Conservation (phyloP, 1,140 invertebrate genomes). For the Drosophila ohnishii region DNA sequence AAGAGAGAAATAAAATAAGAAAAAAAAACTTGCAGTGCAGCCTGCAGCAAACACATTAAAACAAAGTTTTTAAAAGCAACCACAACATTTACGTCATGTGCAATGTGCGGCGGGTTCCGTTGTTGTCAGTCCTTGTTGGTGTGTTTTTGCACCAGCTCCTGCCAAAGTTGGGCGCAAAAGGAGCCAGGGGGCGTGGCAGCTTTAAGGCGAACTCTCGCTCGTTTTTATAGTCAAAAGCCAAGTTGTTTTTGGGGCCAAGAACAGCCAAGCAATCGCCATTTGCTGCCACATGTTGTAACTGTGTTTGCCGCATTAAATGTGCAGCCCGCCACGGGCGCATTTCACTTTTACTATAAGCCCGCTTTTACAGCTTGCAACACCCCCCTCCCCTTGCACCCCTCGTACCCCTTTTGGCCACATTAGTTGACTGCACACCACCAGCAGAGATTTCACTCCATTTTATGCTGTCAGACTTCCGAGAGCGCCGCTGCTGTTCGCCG, state of each 20-base stretch:
- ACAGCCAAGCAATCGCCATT: constrained; percentile 56
- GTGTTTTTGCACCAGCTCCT: constrained; percentile 29
- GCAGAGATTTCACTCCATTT: constrained; percentile 80
- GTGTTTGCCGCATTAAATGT: constrained; percentile 75
- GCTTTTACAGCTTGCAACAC: constrained; percentile 53
- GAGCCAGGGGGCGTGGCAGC: constrained; percentile 48
- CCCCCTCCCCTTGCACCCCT: no score
- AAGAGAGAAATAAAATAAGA: neutral
- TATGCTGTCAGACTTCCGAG: constrained; percentile 80
- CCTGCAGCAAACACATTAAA: constrained; percentile 66
- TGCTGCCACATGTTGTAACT: constrained; percentile 80
- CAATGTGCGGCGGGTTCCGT: constrained; percentile 54
- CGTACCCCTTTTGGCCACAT: constrained; percentile 29
- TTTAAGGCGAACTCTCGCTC: constrained; percentile 62
- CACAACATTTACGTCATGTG: constrained; percentile 73
- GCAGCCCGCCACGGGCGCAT: constrained; percentile 60
- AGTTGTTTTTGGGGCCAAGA: constrained; percentile 67
- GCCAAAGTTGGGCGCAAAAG: constrained; percentile 36
- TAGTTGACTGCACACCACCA: constrained; percentile 75
- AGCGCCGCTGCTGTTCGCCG: constrained; percentile 45
- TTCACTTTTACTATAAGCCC: constrained; percentile 74
- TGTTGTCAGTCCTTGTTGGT: constrained; percentile 42
- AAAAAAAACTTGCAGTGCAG: constrained; percentile 35
- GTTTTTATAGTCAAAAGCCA: constrained; percentile 79
- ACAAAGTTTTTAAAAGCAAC: constrained; percentile 73